phyloP scores from a whole-genome alignment of 2,797 vertebrate species.

The Pyrrhura leucotis region DNA sequence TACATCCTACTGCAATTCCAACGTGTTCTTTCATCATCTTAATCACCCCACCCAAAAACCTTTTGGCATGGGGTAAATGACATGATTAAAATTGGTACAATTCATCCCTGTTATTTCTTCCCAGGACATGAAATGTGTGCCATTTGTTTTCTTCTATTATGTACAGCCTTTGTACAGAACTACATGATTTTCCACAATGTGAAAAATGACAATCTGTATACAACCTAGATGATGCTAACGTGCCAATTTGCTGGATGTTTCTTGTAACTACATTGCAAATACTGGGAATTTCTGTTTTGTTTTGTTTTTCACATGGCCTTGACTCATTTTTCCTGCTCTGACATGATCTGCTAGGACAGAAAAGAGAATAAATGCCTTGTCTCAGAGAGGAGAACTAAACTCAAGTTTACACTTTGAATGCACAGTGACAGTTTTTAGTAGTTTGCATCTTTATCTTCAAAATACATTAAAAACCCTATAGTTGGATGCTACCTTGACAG shows the following conservation, averaged over 20 bases:
- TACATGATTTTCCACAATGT: neutral
- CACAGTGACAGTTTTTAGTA: neutral
- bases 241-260: neutral
- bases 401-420: neutral
- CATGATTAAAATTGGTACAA: neutral
- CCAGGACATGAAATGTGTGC: neutral
- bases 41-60: neutral
- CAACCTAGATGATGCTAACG: fast-evolving
- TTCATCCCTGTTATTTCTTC: neutral
- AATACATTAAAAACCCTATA: neutral
- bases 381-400: neutral
- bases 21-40: neutral
- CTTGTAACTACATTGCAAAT: neutral
- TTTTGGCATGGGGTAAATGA: neutral
- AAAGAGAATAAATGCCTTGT: neutral
- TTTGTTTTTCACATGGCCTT: neutral
- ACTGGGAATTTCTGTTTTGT: neutral
- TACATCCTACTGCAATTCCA: neutral
- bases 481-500: neutral
- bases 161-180: neutral
- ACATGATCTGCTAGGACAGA: neutral
- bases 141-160: neutral
- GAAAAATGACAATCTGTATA: neutral
- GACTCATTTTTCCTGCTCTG: neutral
- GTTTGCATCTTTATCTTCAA: neutral